Conservation (phyloP, 2,888 invertebrate genomes). For the Ctenicera cuprea region DNA sequence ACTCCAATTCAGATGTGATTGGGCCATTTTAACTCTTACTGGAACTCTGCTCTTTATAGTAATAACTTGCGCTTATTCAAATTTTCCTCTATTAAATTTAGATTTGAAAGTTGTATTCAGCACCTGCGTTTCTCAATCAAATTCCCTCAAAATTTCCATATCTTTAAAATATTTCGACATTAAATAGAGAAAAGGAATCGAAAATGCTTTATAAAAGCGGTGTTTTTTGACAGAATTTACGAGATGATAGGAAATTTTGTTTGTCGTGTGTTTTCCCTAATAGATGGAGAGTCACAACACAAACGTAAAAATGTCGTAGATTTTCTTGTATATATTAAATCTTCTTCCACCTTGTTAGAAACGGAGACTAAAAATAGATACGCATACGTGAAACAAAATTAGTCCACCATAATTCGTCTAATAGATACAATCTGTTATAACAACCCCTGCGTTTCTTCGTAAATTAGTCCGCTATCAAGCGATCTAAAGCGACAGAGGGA, state of each 20-base stretch:
- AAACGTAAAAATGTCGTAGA: conserved; percentile 6
- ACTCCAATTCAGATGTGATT: conserved; percentile 43
- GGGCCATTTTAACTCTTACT: conserved; percentile 46
- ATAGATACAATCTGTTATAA: conserved; percentile 63
- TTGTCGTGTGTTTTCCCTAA: conserved; percentile 5
- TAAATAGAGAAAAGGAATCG: conserved; percentile 1
- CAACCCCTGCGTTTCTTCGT: conserved; percentile 57
- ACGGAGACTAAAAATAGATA: conserved; percentile 24
- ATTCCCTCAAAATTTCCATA: conserved; percentile 32
- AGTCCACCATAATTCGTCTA: conserved; percentile 63
- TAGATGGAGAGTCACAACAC: not conserved
- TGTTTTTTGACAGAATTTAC: conserved; percentile 1
- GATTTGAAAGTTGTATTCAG: conserved; percentile 38
- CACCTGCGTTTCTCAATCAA: conserved; percentile 41
- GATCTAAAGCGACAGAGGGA: conserved; percentile 55
- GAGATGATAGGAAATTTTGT: conserved; percentile 12
- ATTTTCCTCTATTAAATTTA: conserved; percentile 41
- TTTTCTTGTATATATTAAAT: not conserved
- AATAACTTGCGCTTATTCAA: conserved; percentile 42
- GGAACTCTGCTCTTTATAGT: conserved; percentile 44
- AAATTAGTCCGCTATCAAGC: conserved; percentile 61
- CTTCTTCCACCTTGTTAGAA: conserved; percentile 12
- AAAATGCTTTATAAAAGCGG: conserved; percentile 17
- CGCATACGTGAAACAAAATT: conserved; percentile 56
- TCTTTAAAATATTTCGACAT: conserved; percentile 1